These are phyloP conservation scores for Apis laboriosa DNA, from an alignment of 1,140 invertebrate species.

Conservation along the genomic window DNA sequence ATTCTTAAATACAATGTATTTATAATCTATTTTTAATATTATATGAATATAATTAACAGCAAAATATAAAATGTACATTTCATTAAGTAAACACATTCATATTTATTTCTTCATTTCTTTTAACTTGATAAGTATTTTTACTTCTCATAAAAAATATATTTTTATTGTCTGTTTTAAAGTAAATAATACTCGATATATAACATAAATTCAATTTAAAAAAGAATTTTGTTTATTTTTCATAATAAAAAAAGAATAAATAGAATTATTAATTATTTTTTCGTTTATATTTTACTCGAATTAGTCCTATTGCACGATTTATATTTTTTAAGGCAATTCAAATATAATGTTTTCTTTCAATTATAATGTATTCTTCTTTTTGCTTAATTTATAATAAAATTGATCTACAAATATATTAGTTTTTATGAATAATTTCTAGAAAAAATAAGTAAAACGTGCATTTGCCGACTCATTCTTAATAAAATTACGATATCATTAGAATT, in stretches of 20 bases:
- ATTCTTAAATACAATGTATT: conserved; percentile 40
- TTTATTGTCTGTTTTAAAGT: conserved; percentile 60
- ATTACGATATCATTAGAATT: conserved; percentile 4
- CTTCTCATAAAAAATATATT: conserved; percentile 60
- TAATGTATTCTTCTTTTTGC: not conserved
- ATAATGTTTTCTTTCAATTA: not conserved
- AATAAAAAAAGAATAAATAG: not conserved
- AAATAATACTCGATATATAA: conserved; percentile 39
- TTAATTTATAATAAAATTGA: conserved; percentile 5
- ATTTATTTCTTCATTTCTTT: conserved; percentile 21
- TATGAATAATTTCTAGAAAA: conserved; percentile 5
- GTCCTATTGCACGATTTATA: conserved; percentile 25
- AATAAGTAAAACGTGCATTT: conserved; percentile 37
- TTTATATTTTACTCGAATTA: conserved; percentile 9
- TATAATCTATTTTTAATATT: conserved; percentile 19
- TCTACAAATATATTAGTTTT: conserved; percentile 19
- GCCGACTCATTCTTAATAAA: not conserved
- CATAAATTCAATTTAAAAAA: not conserved
- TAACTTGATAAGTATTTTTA: conserved; percentile 57
- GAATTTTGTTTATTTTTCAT: not conserved
- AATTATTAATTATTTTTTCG: not conserved
- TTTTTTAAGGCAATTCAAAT: not conserved
- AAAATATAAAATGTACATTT: conserved; percentile 66
- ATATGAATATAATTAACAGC: conserved; percentile 46
- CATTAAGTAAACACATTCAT: conserved; percentile 63